A percentile compares a stretch with the other conserved stretches of the same genome.
Conservation (phyloP, 2,888 invertebrate genomes). For the Drosophila infuscata region DNA sequence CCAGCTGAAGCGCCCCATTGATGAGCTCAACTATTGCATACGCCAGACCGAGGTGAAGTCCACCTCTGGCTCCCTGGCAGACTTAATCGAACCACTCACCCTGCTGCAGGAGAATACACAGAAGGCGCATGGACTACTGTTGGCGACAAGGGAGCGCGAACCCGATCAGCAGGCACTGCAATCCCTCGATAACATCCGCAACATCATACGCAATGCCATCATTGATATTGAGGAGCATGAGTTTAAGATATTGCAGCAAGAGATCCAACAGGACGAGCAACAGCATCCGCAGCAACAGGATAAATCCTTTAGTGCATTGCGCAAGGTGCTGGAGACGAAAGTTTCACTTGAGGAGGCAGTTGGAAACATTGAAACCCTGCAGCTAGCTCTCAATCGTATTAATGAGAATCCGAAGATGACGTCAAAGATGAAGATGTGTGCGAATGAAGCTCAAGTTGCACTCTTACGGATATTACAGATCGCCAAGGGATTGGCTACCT, state of each 20-base stretch:
- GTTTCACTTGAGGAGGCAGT: conserved; percentile 81
- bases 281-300: conserved; percentile 74
- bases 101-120: conserved; percentile 82
- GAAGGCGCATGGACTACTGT: conserved; percentile 79
- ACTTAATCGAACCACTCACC: conserved; percentile 83
- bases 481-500: conserved; percentile 61
- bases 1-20: conserved; percentile 86
- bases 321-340: conserved; percentile 79
- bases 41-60: conserved; percentile 84
- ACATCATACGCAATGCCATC: conserved; percentile 78
- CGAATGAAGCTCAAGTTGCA: conserved; percentile 59
- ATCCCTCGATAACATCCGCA: conserved; percentile 77
- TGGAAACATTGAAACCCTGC: conserved; percentile 82
- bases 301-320: conserved; percentile 76
- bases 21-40: conserved; percentile 85
- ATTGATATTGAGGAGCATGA: conserved; percentile 84
- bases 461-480: conserved; percentile 62
- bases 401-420: conserved; percentile 46
- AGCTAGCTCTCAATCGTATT: conserved; percentile 62
- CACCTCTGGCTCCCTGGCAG: conserved; percentile 82
- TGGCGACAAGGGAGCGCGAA: conserved; percentile 58
- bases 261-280: conserved; percentile 80
- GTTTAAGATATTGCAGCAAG: conserved; percentile 80
- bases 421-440: conserved; percentile 32
- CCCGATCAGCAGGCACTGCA: conserved; percentile 75